Base-by-base conservation (phyloP, 2,888 invertebrate species). In the Asteroscopus sphinx region DNA sequence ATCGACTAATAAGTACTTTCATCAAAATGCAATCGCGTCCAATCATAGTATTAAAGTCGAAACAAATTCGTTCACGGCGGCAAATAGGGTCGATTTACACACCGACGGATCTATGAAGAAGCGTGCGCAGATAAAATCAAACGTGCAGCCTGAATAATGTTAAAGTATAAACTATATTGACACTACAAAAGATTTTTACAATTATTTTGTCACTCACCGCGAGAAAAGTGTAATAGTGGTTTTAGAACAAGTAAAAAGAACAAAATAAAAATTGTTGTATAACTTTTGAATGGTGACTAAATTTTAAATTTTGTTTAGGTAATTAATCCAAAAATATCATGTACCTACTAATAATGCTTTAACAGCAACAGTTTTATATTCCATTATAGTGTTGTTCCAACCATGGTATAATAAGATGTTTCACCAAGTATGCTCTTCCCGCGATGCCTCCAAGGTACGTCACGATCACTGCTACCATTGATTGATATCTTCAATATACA, bases 1-100 rank as follows among this genome's bases (percentile, higher is more conserved):
- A 69, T 56, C 48, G 63, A 48, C 63, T 64, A 77, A 79, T 80
- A 80, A 65, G 71, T 67, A 73, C 72, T 81, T 82, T 81, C 79
- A 68, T 80, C 77, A 66, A 74, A 65, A 72, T 69, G 68, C 62
- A 65, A 77, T 77, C 66, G 61, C 58, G 48, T 58, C 70, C 76
- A 79, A 81, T 82, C 80, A 81, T 71, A 77, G 73, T 41, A 41
- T 15, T 80, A 77, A 72, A 73, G 63, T 76, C 63, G 77, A 76
- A 77, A 79, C 70, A 72, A 77, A 79, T 80, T 78, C 72, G 75
- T 71, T 77, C 76, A 73, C 55, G 46, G 53, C 15, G 44, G 39
- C 42, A 33, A 49, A 66, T 64, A 53, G 56, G 60, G 61, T 59
- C 63, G 57, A 65, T 63, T 63, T 63, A 53, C 58, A 62, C 65